These are phyloP conservation scores for Vesta saturnalis DNA, from an alignment of 2,888 invertebrate species.

Conservation along the genomic window DNA sequence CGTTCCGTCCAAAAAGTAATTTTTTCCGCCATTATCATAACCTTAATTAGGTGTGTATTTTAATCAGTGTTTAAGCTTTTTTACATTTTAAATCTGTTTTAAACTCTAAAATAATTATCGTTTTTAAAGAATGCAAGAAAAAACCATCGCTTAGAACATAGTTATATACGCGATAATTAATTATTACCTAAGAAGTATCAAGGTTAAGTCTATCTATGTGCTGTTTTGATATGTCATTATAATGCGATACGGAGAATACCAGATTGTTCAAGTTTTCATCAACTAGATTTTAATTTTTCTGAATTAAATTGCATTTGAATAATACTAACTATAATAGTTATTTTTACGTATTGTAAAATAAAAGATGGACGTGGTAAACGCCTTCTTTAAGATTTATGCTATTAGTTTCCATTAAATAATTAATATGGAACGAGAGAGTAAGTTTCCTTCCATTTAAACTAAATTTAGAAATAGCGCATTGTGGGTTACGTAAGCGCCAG, in stretches of 20 bases:
- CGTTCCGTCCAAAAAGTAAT: conserved; percentile 23
- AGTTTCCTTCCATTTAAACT: conserved; percentile 36
- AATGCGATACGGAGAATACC: conserved; percentile 20
- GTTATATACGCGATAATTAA: conserved; percentile 23
- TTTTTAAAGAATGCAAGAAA: not conserved
- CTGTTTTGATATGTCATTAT: conserved; percentile 18
- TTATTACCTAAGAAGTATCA: conserved; percentile 32
- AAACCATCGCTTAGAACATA: not conserved
- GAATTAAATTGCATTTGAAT: conserved; percentile 13
- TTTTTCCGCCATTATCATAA: conserved; percentile 11
- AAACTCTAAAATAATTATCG: not conserved
- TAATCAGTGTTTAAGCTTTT: not conserved
- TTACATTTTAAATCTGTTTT: not conserved
- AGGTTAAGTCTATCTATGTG: conserved; percentile 27
- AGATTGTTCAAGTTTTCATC: conserved; percentile 16
- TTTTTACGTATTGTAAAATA: no score
- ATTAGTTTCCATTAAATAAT: conserved; percentile 7
- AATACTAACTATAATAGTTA: no score
- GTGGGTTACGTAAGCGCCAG: conserved; percentile 32
- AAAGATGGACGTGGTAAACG: not conserved
- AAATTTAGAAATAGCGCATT: conserved; percentile 37
- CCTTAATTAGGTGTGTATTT: not conserved
- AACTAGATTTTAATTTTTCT: conserved; percentile 8
- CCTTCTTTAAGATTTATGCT: not conserved
- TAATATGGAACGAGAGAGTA: conserved; percentile 20